phyloP scores from a whole-genome alignment of 2,113 vertebrate genomes.

The Peromyscus polionotus region DNA sequence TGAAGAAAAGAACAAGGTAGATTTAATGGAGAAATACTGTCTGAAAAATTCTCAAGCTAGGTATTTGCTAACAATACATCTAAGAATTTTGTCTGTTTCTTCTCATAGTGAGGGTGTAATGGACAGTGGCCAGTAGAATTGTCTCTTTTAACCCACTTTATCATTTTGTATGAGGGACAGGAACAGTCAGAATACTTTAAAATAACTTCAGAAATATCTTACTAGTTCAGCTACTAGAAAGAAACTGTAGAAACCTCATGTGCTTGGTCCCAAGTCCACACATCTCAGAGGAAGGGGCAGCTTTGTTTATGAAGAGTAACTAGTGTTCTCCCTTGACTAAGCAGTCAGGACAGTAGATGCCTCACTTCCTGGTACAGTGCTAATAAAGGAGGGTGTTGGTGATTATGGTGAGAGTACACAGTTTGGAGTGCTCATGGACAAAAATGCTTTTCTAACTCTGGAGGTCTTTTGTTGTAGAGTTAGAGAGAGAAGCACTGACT shows the following conservation, averaged over 20 bases:
- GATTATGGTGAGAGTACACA: not conserved
- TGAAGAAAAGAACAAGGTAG: constrained; percentile 1
- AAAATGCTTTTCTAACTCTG: not conserved
- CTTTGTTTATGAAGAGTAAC: not conserved
- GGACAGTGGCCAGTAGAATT: not conserved
- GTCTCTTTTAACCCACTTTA: constrained; percentile 37
- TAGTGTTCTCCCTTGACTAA: not conserved
- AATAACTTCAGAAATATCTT: not conserved
- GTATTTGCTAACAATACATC: not conserved
- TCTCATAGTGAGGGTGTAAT: not conserved
- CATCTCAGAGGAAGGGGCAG: not conserved
- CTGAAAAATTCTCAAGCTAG: constrained; percentile 34
- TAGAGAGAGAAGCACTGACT: constrained; percentile 1
- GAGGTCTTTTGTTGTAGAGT: not conserved
- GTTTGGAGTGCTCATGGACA: not conserved
- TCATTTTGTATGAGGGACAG: constrained; percentile 20
- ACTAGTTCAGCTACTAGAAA: not conserved
- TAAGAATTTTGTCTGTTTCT: constrained; percentile 35
- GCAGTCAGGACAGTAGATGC: not conserved
- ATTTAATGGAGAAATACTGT: constrained; percentile 48
- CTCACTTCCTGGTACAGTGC: not conserved
- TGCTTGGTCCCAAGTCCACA: not conserved
- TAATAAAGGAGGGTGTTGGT: not conserved
- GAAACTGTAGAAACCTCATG: not conserved
- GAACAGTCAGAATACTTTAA: not conserved